These are phyloP conservation scores for Chiridota heheva DNA, from an alignment of 35 echinoderm and acorn worm genomes.

Conservation along the genomic window DNA sequence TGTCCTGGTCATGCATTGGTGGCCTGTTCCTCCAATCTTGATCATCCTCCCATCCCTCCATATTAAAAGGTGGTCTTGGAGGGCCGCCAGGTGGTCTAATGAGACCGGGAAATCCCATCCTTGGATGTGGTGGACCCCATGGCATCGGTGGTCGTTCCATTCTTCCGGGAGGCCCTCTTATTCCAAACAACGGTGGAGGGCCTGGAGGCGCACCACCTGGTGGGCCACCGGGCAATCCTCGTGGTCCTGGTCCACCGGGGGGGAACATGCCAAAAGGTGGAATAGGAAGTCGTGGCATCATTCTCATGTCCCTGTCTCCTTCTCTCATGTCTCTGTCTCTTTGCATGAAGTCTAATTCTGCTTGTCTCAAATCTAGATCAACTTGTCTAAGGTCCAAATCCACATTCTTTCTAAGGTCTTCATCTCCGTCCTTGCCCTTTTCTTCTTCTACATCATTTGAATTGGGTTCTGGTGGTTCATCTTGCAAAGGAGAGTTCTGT, in stretches of 20 bases:
- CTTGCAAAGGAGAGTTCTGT: conserved; percentile 28
- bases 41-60: conserved; percentile 31
- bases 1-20: conserved; percentile 38
- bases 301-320: too few relatives aligned
- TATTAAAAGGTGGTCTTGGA: too few relatives aligned
- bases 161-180: conserved; percentile 11
- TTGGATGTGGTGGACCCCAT: conserved; percentile 33
- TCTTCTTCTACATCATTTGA: too few relatives aligned
- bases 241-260: too few relatives aligned
- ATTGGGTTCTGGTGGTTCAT: too few relatives aligned
- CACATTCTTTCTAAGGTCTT: too few relatives aligned
- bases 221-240: too few relatives aligned
- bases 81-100: conserved; percentile 32
- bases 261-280: too few relatives aligned
- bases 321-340: conserved; percentile 46
- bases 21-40: conserved; percentile 37
- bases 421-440: too few relatives aligned
- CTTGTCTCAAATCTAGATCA: conserved; percentile 10
- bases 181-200: too few relatives aligned
- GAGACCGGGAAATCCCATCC: conserved; percentile 27
- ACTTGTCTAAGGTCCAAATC: conserved; percentile 21
- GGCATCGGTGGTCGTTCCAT: conserved; percentile 18
- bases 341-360: conserved; percentile 13
- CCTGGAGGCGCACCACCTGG: too few relatives aligned
- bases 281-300: too few relatives aligned